Percentiles rank a stretch among this genome's conserved stretches.
Conservation (phyloP, 2,888 invertebrate genomes). For the Phaonia tiefii region DNA sequence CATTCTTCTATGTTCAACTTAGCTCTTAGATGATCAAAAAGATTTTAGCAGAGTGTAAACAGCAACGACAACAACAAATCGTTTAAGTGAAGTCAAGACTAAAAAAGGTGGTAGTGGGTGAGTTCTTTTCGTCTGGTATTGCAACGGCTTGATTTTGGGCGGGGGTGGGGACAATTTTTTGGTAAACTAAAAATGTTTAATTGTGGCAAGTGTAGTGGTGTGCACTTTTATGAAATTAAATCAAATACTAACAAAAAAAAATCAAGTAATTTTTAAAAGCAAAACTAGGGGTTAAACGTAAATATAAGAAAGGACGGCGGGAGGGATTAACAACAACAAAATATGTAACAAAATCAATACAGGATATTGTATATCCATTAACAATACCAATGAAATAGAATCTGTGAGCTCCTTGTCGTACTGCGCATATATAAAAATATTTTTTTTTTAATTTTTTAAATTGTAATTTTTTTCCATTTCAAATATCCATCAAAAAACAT, state of each 20-base stretch:
- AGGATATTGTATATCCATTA: slow-evolving; percentile 58
- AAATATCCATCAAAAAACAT: slow-evolving; percentile 58
- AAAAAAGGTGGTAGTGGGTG: slow-evolving; percentile 18
- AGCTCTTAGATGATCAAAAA: too few species aligned
- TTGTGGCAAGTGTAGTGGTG: too few species aligned
- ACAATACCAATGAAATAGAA: slow-evolving; percentile 81
- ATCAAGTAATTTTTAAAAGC: too few species aligned
- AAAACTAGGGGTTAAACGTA: slow-evolving; percentile 10
- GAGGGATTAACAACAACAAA: slow-evolving; percentile 60
- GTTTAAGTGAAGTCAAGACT: slow-evolving; percentile 23
- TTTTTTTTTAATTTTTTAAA: slow-evolving; percentile 43
- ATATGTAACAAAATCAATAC: slow-evolving; percentile 48
- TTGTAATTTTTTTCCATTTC: slow-evolving; percentile 19
- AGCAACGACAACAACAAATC: slow-evolving; percentile 3
- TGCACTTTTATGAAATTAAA: neutral
- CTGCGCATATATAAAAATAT: slow-evolving; percentile 76
- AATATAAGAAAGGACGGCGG: slow-evolving; percentile 34
- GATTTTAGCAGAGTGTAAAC: too few species aligned
- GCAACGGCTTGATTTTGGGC: slow-evolving; percentile 33
- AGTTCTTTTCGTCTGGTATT: slow-evolving; percentile 54
- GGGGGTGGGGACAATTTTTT: slow-evolving; percentile 27
- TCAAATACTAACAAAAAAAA: slow-evolving; percentile 49
- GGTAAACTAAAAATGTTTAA: too few species aligned
- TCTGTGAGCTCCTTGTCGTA: slow-evolving; percentile 81
- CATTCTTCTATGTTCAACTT: too few species aligned